Percentiles rank a stretch among this genome's conserved stretches.
phyloP scores from a whole-genome alignment of 2,113 vertebrate species.

The Cacatua alba region DNA sequence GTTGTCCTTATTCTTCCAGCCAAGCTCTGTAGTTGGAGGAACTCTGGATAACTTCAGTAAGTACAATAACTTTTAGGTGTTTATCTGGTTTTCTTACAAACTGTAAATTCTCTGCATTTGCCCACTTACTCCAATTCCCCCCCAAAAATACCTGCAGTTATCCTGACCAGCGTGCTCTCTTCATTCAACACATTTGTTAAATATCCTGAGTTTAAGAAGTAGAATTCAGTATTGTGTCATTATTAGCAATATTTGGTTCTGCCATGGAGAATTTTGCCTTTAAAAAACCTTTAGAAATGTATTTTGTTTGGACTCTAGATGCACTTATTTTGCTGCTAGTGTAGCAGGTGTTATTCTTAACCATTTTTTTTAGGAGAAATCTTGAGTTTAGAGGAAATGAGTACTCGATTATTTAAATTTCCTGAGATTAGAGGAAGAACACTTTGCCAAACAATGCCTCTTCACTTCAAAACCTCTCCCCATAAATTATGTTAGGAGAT shows the following conservation, averaged over 20 bases:
- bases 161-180: not conserved
- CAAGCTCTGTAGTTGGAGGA: not conserved
- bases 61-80: not conserved
- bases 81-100: not conserved
- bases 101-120: not conserved
- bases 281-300: not conserved
- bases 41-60: not conserved
- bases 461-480: constrained; percentile 91
- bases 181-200: not conserved
- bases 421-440: constrained; percentile 88
- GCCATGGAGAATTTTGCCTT: not conserved
- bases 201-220: not conserved
- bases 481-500: constrained; percentile 89
- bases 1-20: not conserved
- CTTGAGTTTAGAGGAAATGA: constrained; percentile 81
- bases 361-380: constrained; percentile 70
- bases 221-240: not conserved
- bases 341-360: constrained; percentile 83
- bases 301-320: not conserved
- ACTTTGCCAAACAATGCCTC: constrained; percentile 94
- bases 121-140: not conserved
- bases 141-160: not conserved
- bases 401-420: constrained; percentile 84
- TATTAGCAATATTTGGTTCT: not conserved
- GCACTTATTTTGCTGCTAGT: constrained; percentile 36